Percentiles rank a stretch among this genome's conserved stretches.
Conservation (phyloP, 37 sponge, comb jelly and placozoan species). For the Chondrosia reniformis region DNA sequence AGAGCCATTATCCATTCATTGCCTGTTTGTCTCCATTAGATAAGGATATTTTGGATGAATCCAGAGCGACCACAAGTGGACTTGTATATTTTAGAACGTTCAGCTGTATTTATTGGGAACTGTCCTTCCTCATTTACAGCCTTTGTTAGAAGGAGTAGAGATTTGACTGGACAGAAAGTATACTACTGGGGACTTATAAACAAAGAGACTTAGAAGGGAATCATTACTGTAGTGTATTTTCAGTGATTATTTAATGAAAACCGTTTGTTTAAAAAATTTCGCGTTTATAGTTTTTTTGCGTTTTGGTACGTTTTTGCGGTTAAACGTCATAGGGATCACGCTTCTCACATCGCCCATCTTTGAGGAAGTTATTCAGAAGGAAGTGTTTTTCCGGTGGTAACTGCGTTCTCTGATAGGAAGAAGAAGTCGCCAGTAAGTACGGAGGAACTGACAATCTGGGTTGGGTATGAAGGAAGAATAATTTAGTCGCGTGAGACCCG, state of each 20-base stretch:
- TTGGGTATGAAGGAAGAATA: too few species aligned
- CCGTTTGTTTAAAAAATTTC: background rate
- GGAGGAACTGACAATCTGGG: too few species aligned
- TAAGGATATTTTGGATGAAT: slow-evolving; percentile 33
- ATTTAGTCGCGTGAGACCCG: too few species aligned
- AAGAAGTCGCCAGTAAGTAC: too few species aligned
- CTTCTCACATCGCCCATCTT: background rate
- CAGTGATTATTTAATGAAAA: background rate
- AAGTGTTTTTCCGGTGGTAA: slow-evolving; percentile 22
- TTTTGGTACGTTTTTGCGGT: background rate
- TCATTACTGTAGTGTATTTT: background rate
- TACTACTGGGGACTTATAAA: slow-evolving; percentile 52
- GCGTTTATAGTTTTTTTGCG: background rate
- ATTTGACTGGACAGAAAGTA: slow-evolving; percentile 19
- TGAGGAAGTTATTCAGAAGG: slow-evolving; percentile 12
- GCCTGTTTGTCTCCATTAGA: slow-evolving; percentile 20
- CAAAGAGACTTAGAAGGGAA: background rate
- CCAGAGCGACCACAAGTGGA: slow-evolving; percentile 68
- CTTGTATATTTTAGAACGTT: slow-evolving; percentile 50
- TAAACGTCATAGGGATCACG: background rate
- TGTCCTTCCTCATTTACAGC: slow-evolving; percentile 89
- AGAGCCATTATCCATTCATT: too few species aligned
- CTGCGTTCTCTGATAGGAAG: too few species aligned
- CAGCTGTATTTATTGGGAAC: slow-evolving; percentile 77
- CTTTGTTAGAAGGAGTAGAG: slow-evolving; percentile 77